Evolutionary conservation across 2,888 invertebrate species (phyloP), one percentile per base, ranked within the genome.

Genomic region (Gerris lacustris): DNA sequence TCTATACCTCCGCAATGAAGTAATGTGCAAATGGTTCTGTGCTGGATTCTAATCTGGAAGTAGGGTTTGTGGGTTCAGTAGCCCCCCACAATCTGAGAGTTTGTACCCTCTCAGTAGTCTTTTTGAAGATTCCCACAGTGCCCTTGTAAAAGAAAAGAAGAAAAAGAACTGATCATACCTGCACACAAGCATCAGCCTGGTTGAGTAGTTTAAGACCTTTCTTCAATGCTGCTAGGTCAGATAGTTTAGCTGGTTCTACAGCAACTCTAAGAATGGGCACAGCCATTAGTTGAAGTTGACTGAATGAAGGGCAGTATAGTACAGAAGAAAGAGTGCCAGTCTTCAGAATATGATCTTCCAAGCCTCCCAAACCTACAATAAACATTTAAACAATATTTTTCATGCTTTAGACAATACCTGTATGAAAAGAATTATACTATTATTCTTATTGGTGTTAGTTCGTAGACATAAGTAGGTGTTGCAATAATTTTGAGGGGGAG

Each of bases 211-310:
- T 90, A 47, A 98, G 82, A 0, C 96, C 84, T 64, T 82, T 80
- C 0, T 82, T 78, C 62, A 86, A 78, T 55, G 80, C 78, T 0
- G 88, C 85, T 81, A 96, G 84, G 77, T 97, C 93, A 69, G 86
- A 84, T 0, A 91, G 88, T 79, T 89, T 88, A 0, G 85, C 85
- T 0, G 98, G 93, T 80, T 97, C 96, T 9, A 99, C 84, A 0
- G 97, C 96, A 2, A 99, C 97, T 73, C 95, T 85, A 2, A 99
- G 84, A 73, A 99, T 95, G 0, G 99, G 97, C 5, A 90, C 88
- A 0, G 90, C 88, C 71, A 88, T 85, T 6, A 86, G 84, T 64
- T 86, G 88, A 72, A 92, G 82, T 78, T 95, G 95, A 68, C 90
- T 88, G 78, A 97, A 94, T 0, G 96, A 88, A 0, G 95, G 92